Percentiles rank a stretch among this genome's conserved stretches.
Evolutionary conservation across 2,888 invertebrate genomes (phyloP).

Genomic region (Falcaria lacertinaria): DNA sequence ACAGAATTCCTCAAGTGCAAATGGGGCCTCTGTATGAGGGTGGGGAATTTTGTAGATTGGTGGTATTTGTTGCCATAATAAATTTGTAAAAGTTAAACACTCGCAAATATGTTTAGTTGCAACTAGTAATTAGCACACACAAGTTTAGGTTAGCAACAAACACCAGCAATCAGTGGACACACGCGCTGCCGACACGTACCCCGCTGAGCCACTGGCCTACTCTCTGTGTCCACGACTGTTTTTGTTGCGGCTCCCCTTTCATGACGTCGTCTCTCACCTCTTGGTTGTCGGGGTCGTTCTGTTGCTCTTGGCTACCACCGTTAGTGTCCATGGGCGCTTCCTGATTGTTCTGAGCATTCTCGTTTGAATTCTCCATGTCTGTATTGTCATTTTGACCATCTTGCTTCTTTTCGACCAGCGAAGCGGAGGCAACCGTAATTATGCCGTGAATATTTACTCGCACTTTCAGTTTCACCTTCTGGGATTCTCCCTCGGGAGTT

Average conservation of each 20-base stretch:
- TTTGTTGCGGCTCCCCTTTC: conserved; percentile 67
- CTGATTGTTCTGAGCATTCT: conserved; percentile 56
- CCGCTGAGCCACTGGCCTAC: conserved; percentile 85
- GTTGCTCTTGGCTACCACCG: conserved; percentile 66
- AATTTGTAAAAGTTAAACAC: no score
- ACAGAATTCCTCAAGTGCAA: conserved; percentile 59
- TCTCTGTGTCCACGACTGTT: conserved; percentile 85
- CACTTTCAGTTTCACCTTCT: conserved; percentile 97
- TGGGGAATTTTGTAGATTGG: conserved; percentile 55
- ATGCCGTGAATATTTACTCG: conserved; percentile 96
- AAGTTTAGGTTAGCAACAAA: conserved; percentile 53
- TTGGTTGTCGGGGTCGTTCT: conserved; percentile 67
- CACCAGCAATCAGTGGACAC: conserved; percentile 53
- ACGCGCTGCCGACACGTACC: conserved; percentile 82
- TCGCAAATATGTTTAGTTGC: no score
- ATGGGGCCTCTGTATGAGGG: conserved; percentile 70
- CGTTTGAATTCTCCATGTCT: conserved; percentile 69
- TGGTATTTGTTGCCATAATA: conserved; percentile 60
- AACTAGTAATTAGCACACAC: conserved; percentile 3
- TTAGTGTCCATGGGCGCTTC: conserved; percentile 74
- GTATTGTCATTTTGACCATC: conserved; percentile 63
- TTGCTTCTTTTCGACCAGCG: conserved; percentile 87
- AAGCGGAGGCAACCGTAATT: conserved; percentile 92
- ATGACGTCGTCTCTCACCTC: conserved; percentile 74
- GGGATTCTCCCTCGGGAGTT: conserved; percentile 92